Conservation (phyloP, 2,797 vertebrate genomes). For the Antennarius maculatus region DNA sequence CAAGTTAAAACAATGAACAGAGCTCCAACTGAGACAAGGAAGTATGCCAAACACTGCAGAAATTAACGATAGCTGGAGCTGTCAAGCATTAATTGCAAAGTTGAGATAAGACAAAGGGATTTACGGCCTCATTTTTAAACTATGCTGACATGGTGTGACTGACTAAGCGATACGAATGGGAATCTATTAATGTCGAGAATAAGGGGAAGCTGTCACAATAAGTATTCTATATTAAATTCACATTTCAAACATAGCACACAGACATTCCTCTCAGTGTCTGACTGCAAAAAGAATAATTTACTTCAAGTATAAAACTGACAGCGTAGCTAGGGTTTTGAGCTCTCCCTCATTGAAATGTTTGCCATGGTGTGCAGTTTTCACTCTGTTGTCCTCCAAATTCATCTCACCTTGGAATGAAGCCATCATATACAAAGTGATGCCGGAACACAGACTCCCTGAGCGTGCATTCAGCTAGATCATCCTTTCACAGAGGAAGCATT, state of each 20-base stretch:
- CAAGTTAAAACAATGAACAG: constrained; percentile 51
- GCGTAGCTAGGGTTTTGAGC: constrained; percentile 32
- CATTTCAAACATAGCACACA: constrained; percentile 46
- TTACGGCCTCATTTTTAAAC: constrained; percentile 23
- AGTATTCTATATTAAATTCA: constrained; percentile 44
- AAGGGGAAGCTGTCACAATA: constrained; percentile 28
- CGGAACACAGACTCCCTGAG: constrained; percentile 52
- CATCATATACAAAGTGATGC: constrained; percentile 60
- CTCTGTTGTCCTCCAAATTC: constrained; percentile 56
- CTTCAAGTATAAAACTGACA: constrained; percentile 33
- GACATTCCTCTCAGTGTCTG: constrained; percentile 30
- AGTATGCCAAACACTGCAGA: constrained; percentile 28
- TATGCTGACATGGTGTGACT: constrained; percentile 22
- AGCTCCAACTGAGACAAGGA: constrained; percentile 30
- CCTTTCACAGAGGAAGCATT: constrained; percentile 34
- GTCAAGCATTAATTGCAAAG: constrained; percentile 37
- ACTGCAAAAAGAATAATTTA: constrained; percentile 44
- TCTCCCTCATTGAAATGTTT: constrained; percentile 37
- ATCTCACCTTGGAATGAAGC: constrained; percentile 66
- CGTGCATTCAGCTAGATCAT: constrained; percentile 53
- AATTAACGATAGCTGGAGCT: constrained; percentile 41
- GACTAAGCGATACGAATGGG: background rate
- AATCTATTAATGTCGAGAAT: constrained; percentile 29
- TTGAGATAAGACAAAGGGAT: constrained; percentile 26
- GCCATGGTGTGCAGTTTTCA: constrained; percentile 29